Base-by-base conservation (phyloP, 1,140 invertebrate species). In the Lordiphosa clarofinis region DNA sequence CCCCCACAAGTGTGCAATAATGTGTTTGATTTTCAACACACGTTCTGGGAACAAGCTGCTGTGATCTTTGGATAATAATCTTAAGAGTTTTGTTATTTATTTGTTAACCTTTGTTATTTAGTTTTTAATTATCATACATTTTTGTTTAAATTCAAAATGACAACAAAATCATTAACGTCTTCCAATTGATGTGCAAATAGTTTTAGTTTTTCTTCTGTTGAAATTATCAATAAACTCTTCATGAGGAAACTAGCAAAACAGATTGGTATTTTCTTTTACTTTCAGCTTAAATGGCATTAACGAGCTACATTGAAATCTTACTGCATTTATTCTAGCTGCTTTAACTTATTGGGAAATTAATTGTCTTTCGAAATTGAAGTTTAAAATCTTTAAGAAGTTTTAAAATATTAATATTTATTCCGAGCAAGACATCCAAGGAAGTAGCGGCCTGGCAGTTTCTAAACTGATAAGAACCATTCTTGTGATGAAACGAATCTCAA, bases 111-210 rank as follows among this genome's bases (percentile, higher is more conserved):
- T 66, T n/a, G n/a, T 64, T 67, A 39, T 67, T 66, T 58, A 8
- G 8, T 4, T 10, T 35, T 31, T 58, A 33, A n/a, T 37, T 11
- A n/a, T 13, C 15, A 19, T 11, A 21, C 13, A 1, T n/a, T 37
- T 37, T 40, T 40, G 19, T 55, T 64, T 35, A 50, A 24, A 36
- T 49, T 56, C 35, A 4, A 57, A 50, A 55, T n/a, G 39, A 56
- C 73, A 61, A 49, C 73, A 72, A 62, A 53, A 56, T 72, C 31
- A 36, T 53, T 31, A 2, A 72, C 33, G 73, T 76, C 73, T 76
- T 76, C 73, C 73, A 68, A 33, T 71, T 44, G 35, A 49, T 53
- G 35, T 57, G 42, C 59, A 62, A 71, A 63, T 28, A 56, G 55
- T 42, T 53, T 36, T 13, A 64, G 61, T 56, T 57, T 60, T 65